Evolutionary conservation across 2,888 invertebrate genomes (phyloP).

Genomic region (Pyrrhosoma nymphula): DNA sequence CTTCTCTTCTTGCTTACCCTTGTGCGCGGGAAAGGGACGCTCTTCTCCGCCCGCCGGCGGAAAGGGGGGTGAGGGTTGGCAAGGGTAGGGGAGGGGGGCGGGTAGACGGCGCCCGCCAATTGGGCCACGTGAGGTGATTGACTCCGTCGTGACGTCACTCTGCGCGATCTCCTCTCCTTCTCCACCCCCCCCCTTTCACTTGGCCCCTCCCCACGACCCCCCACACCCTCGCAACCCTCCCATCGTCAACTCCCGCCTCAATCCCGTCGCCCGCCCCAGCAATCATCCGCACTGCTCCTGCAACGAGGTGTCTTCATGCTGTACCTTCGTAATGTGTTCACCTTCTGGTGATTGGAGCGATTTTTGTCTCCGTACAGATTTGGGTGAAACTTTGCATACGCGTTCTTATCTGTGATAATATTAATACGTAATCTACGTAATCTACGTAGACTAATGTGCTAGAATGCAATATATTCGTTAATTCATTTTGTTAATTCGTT

Average conservation of each 20-base stretch:
- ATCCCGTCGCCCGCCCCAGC: neutral
- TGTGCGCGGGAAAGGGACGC: neutral
- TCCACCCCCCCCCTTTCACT: neutral
- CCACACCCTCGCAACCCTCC: neutral
- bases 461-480: too few species aligned
- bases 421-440: too few species aligned
- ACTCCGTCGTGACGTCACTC: conserved; percentile 57
- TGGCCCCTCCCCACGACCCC: neutral
- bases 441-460: too few species aligned
- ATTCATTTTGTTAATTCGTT: too few species aligned
- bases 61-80: neutral
- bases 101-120: conserved; percentile 4
- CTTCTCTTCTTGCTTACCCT: conserved; percentile 19
- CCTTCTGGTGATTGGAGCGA: neutral
- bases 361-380: too few species aligned
- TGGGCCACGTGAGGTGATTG: conserved; percentile 64
- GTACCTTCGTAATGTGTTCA: neutral
- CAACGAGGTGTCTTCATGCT: neutral
- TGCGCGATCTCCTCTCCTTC: neutral
- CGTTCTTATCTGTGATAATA: too few species aligned
- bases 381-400: too few species aligned
- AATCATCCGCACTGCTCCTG: neutral
- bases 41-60: neutral
- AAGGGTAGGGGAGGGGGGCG: neutral
- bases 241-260: neutral